Base-by-base conservation (phyloP, 2,113 vertebrate genomes). In the Hyperopisus bebe region DNA sequence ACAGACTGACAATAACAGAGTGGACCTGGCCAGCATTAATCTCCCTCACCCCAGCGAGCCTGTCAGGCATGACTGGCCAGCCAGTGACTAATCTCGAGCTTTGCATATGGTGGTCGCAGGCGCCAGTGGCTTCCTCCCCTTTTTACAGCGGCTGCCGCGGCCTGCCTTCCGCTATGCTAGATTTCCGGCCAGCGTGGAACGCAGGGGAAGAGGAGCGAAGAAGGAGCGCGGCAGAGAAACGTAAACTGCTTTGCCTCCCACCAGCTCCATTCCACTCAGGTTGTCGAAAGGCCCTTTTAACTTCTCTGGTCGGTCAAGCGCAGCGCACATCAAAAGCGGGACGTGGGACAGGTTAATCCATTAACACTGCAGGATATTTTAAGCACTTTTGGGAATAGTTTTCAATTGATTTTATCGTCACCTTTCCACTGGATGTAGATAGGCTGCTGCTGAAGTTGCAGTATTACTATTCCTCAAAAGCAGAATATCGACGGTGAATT, bases 41-140 rank as follows among this genome's bases (percentile, higher is more conserved):
- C 98, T 99, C 97, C 97, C 97, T 99, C 98, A 98, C 97, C 55
- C 80, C 27, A 35, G 48, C 97, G 95, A 97, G 96, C 94, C 96
- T 98, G 98, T 98, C 98, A 98, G 96, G 95, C 95, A 94, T 95
- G 96, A 97, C 96, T 96, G 95, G 97, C 96, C 96, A 94, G 97
- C 96, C 97, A 96, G 97, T 98, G 98, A 99, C 97, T 98, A 99
- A 99, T 98, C 97, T 97, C 97, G 96, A 96, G 94, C 97, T 99
- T 98, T 99, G 97, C 98, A 99, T 99, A 98, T 96, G 95, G 97
- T 97, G 97, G 97, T 97, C 97, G 97, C 97, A 98, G 97, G 96
- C 96, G 96, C 90, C 92, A 95, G 96, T 96, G 94, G 96, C 95
- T 90, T 93, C 95, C 94, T 96, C 95, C 94, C 50, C 95, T 90